phyloP scores from a whole-genome alignment of 2,888 invertebrate genomes.

The Eubasilissa splendida region DNA sequence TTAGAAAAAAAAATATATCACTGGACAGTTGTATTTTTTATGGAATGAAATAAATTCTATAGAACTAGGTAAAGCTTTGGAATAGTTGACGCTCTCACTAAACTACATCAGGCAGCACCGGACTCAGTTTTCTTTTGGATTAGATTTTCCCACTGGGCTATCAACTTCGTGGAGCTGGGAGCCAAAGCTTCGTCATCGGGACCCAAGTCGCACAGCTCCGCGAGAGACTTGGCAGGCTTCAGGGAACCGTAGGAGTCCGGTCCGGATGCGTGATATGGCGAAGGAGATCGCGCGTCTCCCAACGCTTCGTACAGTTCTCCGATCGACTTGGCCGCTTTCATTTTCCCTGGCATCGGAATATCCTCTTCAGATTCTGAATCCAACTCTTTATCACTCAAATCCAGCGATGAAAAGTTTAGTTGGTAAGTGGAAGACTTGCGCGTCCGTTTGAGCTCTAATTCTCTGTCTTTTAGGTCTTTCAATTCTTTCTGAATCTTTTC shows the following conservation, averaged over 20 bases:
- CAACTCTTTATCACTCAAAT: constrained; percentile 74
- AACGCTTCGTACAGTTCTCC: constrained; percentile 78
- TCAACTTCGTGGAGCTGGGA: constrained; percentile 80
- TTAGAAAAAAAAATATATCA: constrained; percentile 9
- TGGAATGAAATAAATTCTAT: constrained; percentile 38
- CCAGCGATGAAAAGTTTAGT: constrained; percentile 72
- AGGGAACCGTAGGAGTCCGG: constrained; percentile 70
- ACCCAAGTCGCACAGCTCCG: constrained; percentile 77
- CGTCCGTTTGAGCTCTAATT: constrained; percentile 83
- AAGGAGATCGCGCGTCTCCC: constrained; percentile 69
- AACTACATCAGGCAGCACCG: constrained; percentile 67
- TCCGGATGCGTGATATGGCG: constrained; percentile 68
- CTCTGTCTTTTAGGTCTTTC: constrained; percentile 86
- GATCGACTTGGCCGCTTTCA: constrained; percentile 79
- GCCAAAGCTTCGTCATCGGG: constrained; percentile 77
- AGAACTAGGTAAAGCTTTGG: constrained; percentile 47
- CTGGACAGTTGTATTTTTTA: constrained; percentile 2
- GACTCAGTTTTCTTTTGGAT: constrained; percentile 78
- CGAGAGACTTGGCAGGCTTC: constrained; percentile 79
- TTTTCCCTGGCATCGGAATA: constrained; percentile 74
- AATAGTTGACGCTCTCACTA: constrained; percentile 28
- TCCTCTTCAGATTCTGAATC: constrained; percentile 74
- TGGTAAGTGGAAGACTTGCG: constrained; percentile 77
- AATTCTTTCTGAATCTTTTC: constrained; percentile 91
- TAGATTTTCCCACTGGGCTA: constrained; percentile 87